These are phyloP conservation scores for Hypomecis punctinalis DNA, from an alignment of 2,888 invertebrate genomes.

Conservation along the genomic window DNA sequence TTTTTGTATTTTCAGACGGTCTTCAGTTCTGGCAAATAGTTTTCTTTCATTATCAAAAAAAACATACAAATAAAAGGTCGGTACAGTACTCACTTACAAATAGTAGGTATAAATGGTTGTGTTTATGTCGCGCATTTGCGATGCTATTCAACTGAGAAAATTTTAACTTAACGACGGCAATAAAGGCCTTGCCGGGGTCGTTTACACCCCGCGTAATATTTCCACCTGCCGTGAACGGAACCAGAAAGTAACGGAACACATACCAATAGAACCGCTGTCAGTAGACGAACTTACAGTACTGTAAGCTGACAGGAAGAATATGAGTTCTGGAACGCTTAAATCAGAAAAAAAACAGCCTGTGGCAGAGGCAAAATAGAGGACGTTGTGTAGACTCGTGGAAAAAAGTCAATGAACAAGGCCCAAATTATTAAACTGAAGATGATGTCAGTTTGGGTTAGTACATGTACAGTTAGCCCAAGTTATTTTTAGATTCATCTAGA, in stretches of 20 bases:
- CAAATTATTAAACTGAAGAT: no score
- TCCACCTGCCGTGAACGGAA: constrained; percentile 66
- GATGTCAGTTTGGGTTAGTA: no score
- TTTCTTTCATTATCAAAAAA: no score
- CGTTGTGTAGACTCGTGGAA: no score
- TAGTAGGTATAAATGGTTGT: constrained; percentile 64
- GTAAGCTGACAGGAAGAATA: neutral
- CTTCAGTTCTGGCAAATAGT: no score
- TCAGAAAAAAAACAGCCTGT: neutral
- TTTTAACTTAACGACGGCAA: constrained; percentile 77
- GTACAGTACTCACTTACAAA: constrained; percentile 63
- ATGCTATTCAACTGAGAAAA: constrained; percentile 71
- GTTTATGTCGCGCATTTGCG: constrained; percentile 69
- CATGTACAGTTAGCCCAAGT: no score
- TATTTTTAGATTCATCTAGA: no score
- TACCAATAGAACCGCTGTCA: constrained; percentile 8
- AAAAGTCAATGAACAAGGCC: no score
- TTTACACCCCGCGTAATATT: constrained; percentile 74
- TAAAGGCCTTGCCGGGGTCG: constrained; percentile 68
- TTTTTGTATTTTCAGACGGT: no score
- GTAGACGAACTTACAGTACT: constrained; percentile 8
- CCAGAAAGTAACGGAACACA: constrained; percentile 54
- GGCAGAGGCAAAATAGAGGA: no score
- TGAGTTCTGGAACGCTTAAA: neutral
- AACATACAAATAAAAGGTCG: no score